Base-by-base conservation (phyloP, 2,113 vertebrate genomes). In the Peromyscus maniculatus region DNA sequence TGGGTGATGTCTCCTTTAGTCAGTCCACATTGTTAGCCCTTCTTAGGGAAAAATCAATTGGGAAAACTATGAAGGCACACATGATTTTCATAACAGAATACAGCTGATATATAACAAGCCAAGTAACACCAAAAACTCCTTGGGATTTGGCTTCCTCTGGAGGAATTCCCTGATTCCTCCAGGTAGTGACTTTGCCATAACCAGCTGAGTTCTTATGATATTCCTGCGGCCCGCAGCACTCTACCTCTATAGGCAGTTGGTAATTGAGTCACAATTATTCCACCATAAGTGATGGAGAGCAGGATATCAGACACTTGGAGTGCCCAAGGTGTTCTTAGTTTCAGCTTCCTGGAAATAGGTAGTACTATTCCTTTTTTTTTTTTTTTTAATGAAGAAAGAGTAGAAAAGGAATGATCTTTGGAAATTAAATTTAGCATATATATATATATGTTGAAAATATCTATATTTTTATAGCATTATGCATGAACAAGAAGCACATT, bases 281-380 rank as follows among this genome's bases (percentile, higher is more conserved):
- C 2, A 15, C 12, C 0, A 0, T 24, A 15, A 64, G 10, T 79
- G 4, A 36, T 5, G 2, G 31, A 67, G 2, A 87, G 22, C 5
- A 7, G 46, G 4, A 71, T 9, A 64, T 55, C 4, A 52, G 7
- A 13, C 55, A 59, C 33, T 46, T 52, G 15, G 7, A 39, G 21
- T 74, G 6, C 36, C 10, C 46, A 24, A 7, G 13, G 9, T n/a
- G 6, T 28, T 84, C 57, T 83, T 52, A 78, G 49, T 74, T 80
- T 95, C 55, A 90, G 24, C 0, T 71, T 67, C 74, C 83, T 75
- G 28, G 24, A 82, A 84, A 93, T 49, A 80, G 62, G 39, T 66
- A 8, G 46, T 13, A 67, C 26, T 62, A 28, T 10, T 19, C 21
- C 57, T 82, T 13, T 87, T 64, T 83, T 64, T 46, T 46, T 46